A percentile compares a stretch with the other conserved stretches of the same genome.
These are phyloP conservation scores for Platysteira castanea DNA, from an alignment of 2,113 vertebrate genomes.

Conservation along the genomic window DNA sequence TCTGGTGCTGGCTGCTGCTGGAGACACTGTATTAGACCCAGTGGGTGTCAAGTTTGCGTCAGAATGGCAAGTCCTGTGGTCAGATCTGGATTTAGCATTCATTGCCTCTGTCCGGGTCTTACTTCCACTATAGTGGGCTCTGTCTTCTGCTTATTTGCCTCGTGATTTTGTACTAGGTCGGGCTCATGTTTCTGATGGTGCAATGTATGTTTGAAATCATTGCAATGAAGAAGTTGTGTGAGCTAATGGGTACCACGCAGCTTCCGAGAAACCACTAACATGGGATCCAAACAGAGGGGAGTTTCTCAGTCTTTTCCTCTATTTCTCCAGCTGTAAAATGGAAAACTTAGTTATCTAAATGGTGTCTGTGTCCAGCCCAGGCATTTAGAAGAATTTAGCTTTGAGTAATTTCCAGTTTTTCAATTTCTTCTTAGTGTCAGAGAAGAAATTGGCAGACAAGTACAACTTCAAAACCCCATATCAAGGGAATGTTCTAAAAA, in stretches of 20 bases:
- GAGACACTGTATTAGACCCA: neutral
- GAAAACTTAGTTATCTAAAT: neutral
- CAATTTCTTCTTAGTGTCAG: neutral
- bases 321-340: neutral
- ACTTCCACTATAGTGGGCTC: neutral
- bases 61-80: neutral
- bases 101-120: neutral
- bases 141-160: neutral
- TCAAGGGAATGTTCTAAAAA: neutral
- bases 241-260: neutral
- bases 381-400: neutral
- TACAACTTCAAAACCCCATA: neutral
- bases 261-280: neutral
- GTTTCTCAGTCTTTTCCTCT: neutral
- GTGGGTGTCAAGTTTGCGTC: neutral
- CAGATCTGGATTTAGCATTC: neutral
- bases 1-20: neutral
- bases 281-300: neutral
- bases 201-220: neutral
- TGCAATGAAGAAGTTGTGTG: neutral
- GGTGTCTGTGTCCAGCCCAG: neutral
- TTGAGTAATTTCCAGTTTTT: neutral
- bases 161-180: neutral
- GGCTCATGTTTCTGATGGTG: neutral
- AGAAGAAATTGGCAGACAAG: neutral